phyloP scores from a whole-genome alignment of 2,888 invertebrate species.

The Harmothoe impar region DNA sequence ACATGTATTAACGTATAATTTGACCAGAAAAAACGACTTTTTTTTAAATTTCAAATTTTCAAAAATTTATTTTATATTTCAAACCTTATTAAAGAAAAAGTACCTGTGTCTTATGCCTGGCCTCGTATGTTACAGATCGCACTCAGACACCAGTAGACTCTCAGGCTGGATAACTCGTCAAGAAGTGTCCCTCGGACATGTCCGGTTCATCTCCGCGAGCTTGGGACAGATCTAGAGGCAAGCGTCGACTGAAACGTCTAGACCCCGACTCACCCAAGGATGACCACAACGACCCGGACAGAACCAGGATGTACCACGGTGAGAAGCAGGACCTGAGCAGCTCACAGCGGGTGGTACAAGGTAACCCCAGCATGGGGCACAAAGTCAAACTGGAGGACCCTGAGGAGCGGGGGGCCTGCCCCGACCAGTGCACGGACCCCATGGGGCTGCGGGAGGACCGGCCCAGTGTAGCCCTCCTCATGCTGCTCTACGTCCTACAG shows the following conservation, averaged over 20 bases:
- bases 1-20: too few relatives aligned
- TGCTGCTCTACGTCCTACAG: constrained; percentile 94
- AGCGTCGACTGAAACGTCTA: neutral
- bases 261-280: neutral
- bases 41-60: too few relatives aligned
- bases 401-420: neutral
- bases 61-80: too few relatives aligned
- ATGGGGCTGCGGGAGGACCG: constrained; percentile 79
- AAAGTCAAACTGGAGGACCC: constrained; percentile 35
- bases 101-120: too few relatives aligned
- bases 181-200: too few relatives aligned
- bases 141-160: too few relatives aligned
- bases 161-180: too few relatives aligned
- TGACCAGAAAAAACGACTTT: too few relatives aligned
- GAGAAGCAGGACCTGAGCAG: too few relatives aligned
- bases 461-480: constrained; percentile 91
- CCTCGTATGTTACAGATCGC: too few relatives aligned
- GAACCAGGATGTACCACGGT: neutral
- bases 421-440: constrained; percentile 24
- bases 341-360: neutral
- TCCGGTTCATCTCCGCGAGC: neutral
- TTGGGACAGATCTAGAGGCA: neutral
- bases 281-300: neutral
- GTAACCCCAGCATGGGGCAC: neutral
- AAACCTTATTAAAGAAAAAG: too few relatives aligned